Evolutionary conservation across 1,140 invertebrate species (phyloP), one percentile per base, ranked within the genome.

Genomic region (Antheraea pernyi): DNA sequence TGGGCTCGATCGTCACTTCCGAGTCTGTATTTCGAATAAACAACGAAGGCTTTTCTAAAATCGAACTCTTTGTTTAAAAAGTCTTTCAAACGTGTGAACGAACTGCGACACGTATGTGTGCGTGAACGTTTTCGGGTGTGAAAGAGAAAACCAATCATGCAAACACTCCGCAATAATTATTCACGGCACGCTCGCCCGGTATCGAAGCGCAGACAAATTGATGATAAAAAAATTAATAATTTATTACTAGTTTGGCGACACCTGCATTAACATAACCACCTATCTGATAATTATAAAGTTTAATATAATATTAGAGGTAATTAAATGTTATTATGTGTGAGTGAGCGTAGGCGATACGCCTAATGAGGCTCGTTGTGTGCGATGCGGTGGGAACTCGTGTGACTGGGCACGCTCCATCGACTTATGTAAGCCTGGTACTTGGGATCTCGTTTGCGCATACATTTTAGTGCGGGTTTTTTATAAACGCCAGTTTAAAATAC

Each of bases 361-460:
- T 81, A 82, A 83, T 80, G 77, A 82, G 78, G 73, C 71, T 76
- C 66, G 69, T 59, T 61, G 65, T 77, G 79, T 83, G 77, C 78
- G 70, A 73, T 76, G 65, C 70, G 71, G 76, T 77, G 60, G 71
- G 70, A 72, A 86, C 81, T 83, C 76, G 86, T 83, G 75, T 81
- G 80, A 82, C 83, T 83, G 80, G 70, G 67, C 79, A 37, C 70
- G 76, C 85, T 86, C 78, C 80, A 79, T 72, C 71, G 69, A 69
- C 72, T 83, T 82, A 86, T 91, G 85, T 73, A 73, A 73, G 63
- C 89, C 86, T 91, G 86, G 89, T 91, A 89, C 78, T 80, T 86
- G 76, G 85, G 78, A 87, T 87, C 88, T 91, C 82, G 83, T 86
- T 90, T 86, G 85, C 83, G 85, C 89, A 91, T 91, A 86, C 86